Evolutionary conservation across 2,888 invertebrate species (phyloP), one percentile per base, ranked within the genome.

Genomic region (Phyto melanocephala): DNA sequence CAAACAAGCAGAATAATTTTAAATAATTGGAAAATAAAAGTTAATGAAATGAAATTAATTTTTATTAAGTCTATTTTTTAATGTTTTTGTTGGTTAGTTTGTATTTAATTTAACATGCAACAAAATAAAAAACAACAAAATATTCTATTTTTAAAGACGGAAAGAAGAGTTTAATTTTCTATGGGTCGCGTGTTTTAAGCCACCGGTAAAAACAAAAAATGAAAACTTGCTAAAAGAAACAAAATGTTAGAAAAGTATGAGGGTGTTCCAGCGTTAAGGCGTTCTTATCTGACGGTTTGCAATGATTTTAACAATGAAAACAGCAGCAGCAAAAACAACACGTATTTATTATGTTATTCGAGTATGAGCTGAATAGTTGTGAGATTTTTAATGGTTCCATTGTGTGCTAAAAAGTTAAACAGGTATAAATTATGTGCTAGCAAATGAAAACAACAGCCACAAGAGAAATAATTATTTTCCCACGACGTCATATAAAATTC

Each of bases 381-480:
- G 72, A 63, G 54, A 63, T 56, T 77, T 76, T 76, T 82, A 76
- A 75, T 83, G 70, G 62, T 52, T 74, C 80, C 75, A 83, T 85
- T 85, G 85, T 85, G 72, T 85, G 85, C 52, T 85, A 82, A 84
- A 74, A 65, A 76, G 84, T 60, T 45, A 35, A 13, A 33, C n/a
- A 54, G 42, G 35, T 35, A 33, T 33, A 28, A 52, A 28, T n/a
- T 54, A 37, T 28, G 45, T 37, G 20, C 40, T 52, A 56, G 56
- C 22, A 45, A 45, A 7, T 35, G 15, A 6, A 40, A n/a, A 40
- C 8, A 40, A 33, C 33, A 65, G 17, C n/a, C 24, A 45, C 15
- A 56, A 13, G n/a, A 42, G 28, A 68, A 74, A 63, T 81, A 81
- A 81, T 74, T 78, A 78, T 81, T 78, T 81, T 81, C 78, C 70